Evolutionary conservation across 2,797 vertebrate genomes (phyloP).

Genomic region (Chiloscyllium punctatum): DNA sequence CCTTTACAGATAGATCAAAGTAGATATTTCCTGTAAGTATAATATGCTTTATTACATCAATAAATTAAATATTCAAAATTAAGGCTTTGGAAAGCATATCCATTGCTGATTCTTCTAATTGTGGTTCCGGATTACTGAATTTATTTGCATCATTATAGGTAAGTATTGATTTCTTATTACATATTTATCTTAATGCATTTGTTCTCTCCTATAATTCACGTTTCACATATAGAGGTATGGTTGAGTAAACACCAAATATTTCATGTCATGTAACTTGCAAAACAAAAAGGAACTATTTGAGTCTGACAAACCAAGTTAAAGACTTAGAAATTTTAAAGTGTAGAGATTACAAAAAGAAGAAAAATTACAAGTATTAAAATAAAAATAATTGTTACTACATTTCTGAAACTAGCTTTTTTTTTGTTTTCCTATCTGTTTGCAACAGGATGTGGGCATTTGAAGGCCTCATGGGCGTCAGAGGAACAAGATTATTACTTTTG

Average conservation of each 20-base stretch:
- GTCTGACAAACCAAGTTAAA: neutral
- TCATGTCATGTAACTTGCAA: neutral
- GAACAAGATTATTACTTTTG: slow-evolving; percentile 28
- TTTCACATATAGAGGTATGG: neutral
- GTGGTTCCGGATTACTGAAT: neutral
- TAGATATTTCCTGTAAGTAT: neutral
- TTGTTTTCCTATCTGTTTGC: slow-evolving; percentile 35
- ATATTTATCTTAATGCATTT: slow-evolving; percentile 2
- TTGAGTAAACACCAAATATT: neutral
- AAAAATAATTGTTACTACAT: neutral
- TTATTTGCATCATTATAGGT: neutral
- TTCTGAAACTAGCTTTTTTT: slow-evolving; percentile 17
- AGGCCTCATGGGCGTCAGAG: slow-evolving; percentile 32
- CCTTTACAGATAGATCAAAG: neutral
- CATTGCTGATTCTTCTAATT: neutral
- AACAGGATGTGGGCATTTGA: slow-evolving; percentile 36
- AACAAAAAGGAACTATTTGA: neutral
- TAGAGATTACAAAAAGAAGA: neutral
- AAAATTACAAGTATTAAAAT: slow-evolving; percentile 17
- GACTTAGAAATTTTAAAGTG: neutral
- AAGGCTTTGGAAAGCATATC: neutral
- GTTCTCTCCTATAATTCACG: neutral
- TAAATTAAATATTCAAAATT: neutral
- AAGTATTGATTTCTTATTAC: slow-evolving; percentile 3
- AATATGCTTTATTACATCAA: neutral